Evolutionary conservation across 2,113 vertebrate genomes (phyloP), one percentile per base, ranked within the genome.

Genomic region (Bubo bubo): DNA sequence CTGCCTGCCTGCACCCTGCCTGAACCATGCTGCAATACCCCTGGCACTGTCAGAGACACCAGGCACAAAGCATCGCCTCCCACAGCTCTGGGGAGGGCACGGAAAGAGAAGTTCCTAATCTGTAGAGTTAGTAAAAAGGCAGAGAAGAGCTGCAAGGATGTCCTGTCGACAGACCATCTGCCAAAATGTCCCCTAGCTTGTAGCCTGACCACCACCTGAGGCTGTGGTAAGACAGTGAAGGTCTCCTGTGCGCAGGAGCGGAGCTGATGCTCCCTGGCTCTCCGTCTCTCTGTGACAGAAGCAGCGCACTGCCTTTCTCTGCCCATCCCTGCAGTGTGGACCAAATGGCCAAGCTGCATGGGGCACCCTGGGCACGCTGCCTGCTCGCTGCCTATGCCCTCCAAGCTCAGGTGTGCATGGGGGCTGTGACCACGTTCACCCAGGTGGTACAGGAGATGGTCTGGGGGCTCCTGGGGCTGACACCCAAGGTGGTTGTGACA

Each of bases 391-490:
- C 35, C 35, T 1, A 30, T 9, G 3, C 55, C 20, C 68, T 34
- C 35, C 3, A 0, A 23, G 55, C 75, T n/a, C 50, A 3, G 34
- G 21, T 2, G 2, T 2, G n/a, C 2, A 8, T 3, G 0, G 4
- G 35, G 23, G 8, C 73, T 12, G 8, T 1, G 3, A 27, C 35
- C 14, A 4, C 3, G 1, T 34, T 76, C 4, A 1, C 32, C 47
- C 53, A 45, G 49, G 15, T 0, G 1, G 2, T 3, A 11, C 7
- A 19, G 47, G 39, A 39, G 32, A 2, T 13, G 79, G 4, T 26
- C 28, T 19, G 15, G 50, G 23, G 17, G 14, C 47, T 71, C 27
- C 86, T 11, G 79, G 37, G 24, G 8, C 75, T 32, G 84, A 50
- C 41, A 35, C 17, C 49, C 1, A 7, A 27, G 68, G 55, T 2